A percentile compares a stretch with the other conserved stretches of the same genome.
phyloP scores from a whole-genome alignment of 2,888 invertebrate species.

The Drosophila falleni region DNA sequence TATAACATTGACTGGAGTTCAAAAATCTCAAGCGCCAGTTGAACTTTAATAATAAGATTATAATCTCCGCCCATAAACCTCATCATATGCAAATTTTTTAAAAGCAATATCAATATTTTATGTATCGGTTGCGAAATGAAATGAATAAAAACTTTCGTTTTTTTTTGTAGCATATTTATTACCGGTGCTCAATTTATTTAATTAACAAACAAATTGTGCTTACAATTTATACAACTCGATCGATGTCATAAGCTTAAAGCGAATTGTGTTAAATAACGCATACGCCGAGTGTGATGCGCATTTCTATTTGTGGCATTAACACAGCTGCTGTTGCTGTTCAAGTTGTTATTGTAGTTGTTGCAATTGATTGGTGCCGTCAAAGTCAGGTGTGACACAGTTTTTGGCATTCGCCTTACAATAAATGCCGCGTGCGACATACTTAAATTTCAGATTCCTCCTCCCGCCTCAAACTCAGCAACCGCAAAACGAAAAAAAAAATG shows the following conservation, averaged over 20 bases:
- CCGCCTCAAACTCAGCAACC: not conserved
- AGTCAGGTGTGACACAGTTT: constrained; percentile 71
- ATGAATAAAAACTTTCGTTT: constrained; percentile 61
- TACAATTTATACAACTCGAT: constrained; percentile 50
- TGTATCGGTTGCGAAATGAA: constrained; percentile 29
- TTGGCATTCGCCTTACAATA: constrained; percentile 62
- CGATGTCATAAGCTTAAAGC: constrained; percentile 64
- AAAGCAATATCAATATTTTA: constrained; percentile 10
- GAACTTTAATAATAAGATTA: constrained; percentile 13
- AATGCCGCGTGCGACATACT: constrained; percentile 59
- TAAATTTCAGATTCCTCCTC: constrained; percentile 36
- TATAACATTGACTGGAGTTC: constrained; percentile 6
- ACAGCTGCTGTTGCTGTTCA: constrained; percentile 30
- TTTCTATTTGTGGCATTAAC: constrained; percentile 62
- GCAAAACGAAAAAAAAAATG: not conserved
- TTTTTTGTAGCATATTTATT: constrained; percentile 26
- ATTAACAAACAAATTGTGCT: constrained; percentile 62
- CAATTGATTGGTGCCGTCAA: constrained; percentile 63
- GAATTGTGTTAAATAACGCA: constrained; percentile 72
- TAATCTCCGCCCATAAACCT: constrained; percentile 8
- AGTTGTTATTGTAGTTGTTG: constrained; percentile 24
- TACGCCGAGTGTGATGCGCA: constrained; percentile 63
- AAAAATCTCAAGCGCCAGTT: constrained; percentile 16
- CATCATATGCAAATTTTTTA: constrained; percentile 1
- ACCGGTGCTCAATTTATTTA: constrained; percentile 52